Evolutionary conservation across 2,797 vertebrate genomes (phyloP), one percentile per base, ranked within the genome.

Genomic region (Rallus crepitans): DNA sequence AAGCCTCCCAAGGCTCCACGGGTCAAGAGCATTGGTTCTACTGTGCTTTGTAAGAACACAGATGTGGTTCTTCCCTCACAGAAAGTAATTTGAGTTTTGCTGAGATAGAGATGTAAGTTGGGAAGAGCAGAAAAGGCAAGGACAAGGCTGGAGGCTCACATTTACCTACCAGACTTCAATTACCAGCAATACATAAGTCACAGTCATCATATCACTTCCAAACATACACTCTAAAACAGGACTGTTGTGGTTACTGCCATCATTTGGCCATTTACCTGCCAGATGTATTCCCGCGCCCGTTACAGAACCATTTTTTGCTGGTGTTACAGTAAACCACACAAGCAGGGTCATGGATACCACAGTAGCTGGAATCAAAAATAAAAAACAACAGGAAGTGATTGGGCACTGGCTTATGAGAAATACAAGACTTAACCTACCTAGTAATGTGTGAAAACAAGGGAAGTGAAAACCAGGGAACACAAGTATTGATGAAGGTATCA

Each of bases 231-330:
- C 11, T 10, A 48, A 15, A 39, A 6, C 14, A 21, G 24, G 56
- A 4, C 0, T 31, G 35, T 1, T 13, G 3, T 11, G 25, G 12
- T 8, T 48, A 28, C 33, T 57, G 16, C 89, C 56, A 16, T 1
- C 6, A 19, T 13, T 23, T 15, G 77, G 25, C 70, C 15, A 17
- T 28, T 95, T 97, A 99, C 99, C 99, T 99, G 98, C 99, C 99
- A 92, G 99, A 99, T 79, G 99, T 99, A 95, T 99, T 99, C 2
- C 99, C 99, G 95, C 99, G 99, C 27, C 99, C 99, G 2, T 99
- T 99, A 91, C 99, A 99, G 98, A 99, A 99, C 99, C 99, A 99
- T 96, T 99, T 99, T 96, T 99, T 99, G 98, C 99, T 99, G 97
- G 99, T 99, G 92, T 99, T 99, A 95, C 99, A 99, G 97, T 99